These are phyloP conservation scores for Pseudobourletiella spinata DNA, from an alignment of 1,140 invertebrate genomes.

Conservation along the genomic window DNA sequence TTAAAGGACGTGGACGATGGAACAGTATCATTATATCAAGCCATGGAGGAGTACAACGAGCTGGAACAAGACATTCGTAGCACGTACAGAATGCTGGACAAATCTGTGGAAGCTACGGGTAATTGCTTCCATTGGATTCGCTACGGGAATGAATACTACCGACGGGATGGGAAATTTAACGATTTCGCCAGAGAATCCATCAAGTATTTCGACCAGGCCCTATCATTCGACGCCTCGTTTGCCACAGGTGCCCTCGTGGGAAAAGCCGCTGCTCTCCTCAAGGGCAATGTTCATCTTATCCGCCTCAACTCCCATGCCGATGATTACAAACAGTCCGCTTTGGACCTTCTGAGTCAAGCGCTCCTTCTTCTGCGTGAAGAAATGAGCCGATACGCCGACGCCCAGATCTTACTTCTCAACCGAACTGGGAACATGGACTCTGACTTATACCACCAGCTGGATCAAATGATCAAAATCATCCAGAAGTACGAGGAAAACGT, in stretches of 20 bases:
- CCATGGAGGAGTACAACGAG: not conserved
- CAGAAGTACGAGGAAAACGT: not conserved
- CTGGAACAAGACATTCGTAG: not conserved
- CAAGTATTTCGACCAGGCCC: not conserved
- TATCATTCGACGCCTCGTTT: slow-evolving; percentile 7
- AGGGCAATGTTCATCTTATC: not conserved
- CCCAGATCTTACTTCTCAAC: not conserved
- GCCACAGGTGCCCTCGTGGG: not conserved
- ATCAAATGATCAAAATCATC: not conserved
- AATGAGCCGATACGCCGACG: not conserved
- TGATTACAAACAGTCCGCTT: not conserved
- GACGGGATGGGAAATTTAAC: not conserved
- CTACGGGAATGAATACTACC: not conserved
- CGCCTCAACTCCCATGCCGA: not conserved
- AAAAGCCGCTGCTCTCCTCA: not conserved
- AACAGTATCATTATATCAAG: not conserved
- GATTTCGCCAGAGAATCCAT: not conserved
- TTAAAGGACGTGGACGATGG: slow-evolving; percentile 7
- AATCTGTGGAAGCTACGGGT: not conserved
- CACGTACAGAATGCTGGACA: not conserved
- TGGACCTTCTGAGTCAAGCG: not conserved
- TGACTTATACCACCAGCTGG: not conserved
- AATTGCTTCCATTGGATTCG: slow-evolving; percentile 7
- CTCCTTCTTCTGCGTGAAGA: not conserved
- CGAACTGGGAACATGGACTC: not conserved